Percentiles rank a stretch among this genome's conserved stretches.
Conservation (phyloP, 2,797 vertebrate genomes). For the Rhinella marina region DNA sequence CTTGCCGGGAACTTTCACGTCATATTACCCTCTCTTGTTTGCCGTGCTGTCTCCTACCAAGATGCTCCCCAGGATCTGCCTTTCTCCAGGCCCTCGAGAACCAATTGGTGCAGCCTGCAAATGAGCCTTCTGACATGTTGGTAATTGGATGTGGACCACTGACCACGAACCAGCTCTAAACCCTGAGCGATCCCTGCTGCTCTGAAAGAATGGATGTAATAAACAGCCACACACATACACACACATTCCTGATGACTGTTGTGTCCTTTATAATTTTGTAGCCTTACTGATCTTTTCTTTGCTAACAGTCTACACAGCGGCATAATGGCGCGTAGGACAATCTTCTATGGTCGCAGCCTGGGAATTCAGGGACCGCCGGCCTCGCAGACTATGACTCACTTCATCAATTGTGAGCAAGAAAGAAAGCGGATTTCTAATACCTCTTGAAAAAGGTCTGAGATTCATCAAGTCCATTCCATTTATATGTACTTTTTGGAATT, state of each 20-base stretch:
- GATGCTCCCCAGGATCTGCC: conserved; percentile 32
- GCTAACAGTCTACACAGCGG: neutral
- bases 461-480: neutral
- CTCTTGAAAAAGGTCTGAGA: neutral
- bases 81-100: conserved; percentile 34
- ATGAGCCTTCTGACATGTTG: conserved; percentile 46
- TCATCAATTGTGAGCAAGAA: conserved; percentile 7
- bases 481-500: neutral
- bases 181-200: conserved; percentile 38
- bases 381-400: conserved; percentile 26
- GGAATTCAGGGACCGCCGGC: conserved; percentile 13
- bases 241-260: conserved; percentile 54
- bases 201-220: conserved; percentile 34
- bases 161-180: conserved; percentile 41
- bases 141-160: conserved; percentile 51
- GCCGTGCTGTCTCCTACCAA: conserved; percentile 46
- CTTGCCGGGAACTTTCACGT: conserved; percentile 41
- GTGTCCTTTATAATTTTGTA: conserved; percentile 42
- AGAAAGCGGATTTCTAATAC: neutral
- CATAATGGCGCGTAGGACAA: conserved; percentile 18
- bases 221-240: conserved; percentile 46
- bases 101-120: conserved; percentile 44
- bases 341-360: neutral
- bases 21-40: conserved; percentile 51
- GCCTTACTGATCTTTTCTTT: conserved; percentile 34